phyloP scores from a whole-genome alignment of 2,888 invertebrate genomes.

The Cryptus viduatorius region DNA sequence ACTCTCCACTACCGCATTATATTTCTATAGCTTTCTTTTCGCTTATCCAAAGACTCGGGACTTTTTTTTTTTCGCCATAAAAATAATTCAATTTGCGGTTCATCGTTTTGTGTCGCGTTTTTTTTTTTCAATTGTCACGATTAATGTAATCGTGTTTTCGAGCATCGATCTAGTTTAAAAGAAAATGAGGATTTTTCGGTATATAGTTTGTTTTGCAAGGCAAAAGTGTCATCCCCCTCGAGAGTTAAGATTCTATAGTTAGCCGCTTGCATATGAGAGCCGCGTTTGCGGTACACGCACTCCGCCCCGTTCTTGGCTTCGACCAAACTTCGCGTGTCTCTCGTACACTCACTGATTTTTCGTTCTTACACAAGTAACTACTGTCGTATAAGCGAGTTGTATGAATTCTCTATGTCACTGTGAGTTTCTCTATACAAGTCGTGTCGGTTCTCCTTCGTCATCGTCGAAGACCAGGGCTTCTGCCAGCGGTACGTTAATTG shows the following conservation, averaged over 20 bases:
- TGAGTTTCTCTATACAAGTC: slow-evolving; percentile 34
- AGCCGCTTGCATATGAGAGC: slow-evolving; percentile 1
- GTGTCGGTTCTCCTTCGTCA: slow-evolving; percentile 61
- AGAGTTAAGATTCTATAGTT: slow-evolving; percentile 18
- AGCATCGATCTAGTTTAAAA: no score
- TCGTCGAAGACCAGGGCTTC: slow-evolving; percentile 68
- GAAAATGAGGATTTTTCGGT: not conserved
- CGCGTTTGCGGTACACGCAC: not conserved
- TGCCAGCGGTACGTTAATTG: slow-evolving; percentile 79
- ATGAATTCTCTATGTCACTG: not conserved
- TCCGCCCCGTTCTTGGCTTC: slow-evolving; percentile 20
- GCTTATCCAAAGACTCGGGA: not conserved
- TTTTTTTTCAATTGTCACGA: not conserved
- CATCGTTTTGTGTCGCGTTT: not conserved
- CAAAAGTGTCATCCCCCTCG: not conserved
- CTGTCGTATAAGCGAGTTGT: slow-evolving; percentile 9
- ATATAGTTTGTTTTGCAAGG: not conserved
- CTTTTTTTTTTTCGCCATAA: not conserved
- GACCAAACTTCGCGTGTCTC: not conserved
- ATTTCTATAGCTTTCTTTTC: slow-evolving; percentile 42
- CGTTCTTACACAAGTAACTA: slow-evolving; percentile 32
- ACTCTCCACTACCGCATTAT: slow-evolving; percentile 20
- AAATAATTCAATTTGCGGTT: not conserved
- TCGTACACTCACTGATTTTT: slow-evolving; percentile 46
- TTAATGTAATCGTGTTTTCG: not conserved